Evolutionary conservation across 2,888 invertebrate genomes (phyloP).

Genomic region (Eristalis pertinax): DNA sequence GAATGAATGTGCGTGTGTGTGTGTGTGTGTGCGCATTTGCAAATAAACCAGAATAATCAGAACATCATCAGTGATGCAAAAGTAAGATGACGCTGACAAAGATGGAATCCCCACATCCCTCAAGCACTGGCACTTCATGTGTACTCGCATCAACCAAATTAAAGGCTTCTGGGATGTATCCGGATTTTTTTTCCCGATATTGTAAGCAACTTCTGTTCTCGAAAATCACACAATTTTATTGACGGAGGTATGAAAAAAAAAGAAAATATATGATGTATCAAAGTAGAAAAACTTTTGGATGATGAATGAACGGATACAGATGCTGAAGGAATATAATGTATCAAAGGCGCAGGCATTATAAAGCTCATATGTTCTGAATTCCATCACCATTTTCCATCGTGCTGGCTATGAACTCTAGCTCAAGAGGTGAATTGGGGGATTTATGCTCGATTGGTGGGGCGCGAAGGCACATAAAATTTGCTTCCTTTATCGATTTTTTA

Average conservation of each 20-base stretch:
- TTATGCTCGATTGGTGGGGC: conserved; percentile 7
- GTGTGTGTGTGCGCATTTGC: conserved; percentile 26
- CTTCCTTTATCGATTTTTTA: conserved; percentile 29
- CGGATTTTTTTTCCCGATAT: background rate
- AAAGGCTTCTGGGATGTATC: background rate
- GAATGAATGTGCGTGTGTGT: conserved; percentile 6
- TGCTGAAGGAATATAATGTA: conserved; percentile 9
- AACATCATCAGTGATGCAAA: conserved; percentile 34
- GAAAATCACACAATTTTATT: conserved; percentile 20
- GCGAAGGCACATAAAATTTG: conserved; percentile 17
- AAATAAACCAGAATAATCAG: conserved; percentile 43
- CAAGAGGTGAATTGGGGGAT: conserved; percentile 16
- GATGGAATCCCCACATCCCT: background rate
- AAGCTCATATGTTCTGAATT: conserved; percentile 24
- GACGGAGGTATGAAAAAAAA: background rate
- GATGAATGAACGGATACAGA: conserved; percentile 40
- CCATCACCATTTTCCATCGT: background rate
- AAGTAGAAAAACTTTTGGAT: conserved; percentile 19
- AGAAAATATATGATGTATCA: conserved; percentile 4
- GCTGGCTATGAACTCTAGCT: conserved; percentile 13
- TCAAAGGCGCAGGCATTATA: conserved; percentile 22
- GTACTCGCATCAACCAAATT: background rate
- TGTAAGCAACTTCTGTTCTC: background rate
- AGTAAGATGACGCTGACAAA: conserved; percentile 21
- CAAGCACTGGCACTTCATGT: background rate